Evolutionary conservation across 2,888 invertebrate species (phyloP), one percentile per base, ranked within the genome.

Genomic region (Meta bourneti): DNA sequence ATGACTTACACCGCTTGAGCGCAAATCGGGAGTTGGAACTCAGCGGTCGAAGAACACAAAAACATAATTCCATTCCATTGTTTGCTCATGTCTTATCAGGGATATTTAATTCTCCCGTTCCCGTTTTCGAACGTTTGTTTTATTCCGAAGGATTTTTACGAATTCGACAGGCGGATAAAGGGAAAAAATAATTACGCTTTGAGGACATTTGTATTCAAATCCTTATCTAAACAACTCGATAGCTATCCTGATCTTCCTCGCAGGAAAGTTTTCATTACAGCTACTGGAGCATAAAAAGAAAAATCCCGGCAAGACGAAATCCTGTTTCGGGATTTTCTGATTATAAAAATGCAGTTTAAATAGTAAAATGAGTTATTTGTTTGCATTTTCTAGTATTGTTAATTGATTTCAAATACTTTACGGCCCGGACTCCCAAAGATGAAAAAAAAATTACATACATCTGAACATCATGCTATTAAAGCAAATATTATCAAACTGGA

Each of bases 61-160:
- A 84, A 54, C 20, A 48, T 75, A 74, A 54, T 75, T 84, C 61
- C 84, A 75, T 75, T 84, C 54, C 84, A 54, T 61, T 84, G 84
- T 75, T 84, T 84, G 52, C 75, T 61, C 11, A 13, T n/a, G 79
- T 16, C 79, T 79, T 69, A 79, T 61, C 20, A 20, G 61, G 34
- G 79, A 61, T 79, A 79, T 79, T 54, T 61, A 61, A 61, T 61
- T 52, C 52, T 72, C 49, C 79, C 19, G 20, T 78, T 78, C 52
- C 19, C 80, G 20, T 49, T n/a, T 71, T 16, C 13, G 6, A 20
- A 7, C 72, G 20, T 82, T 82, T 82, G 82, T 82, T 82, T 82
- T 71, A 71, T 61, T 61, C 61, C 20, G 20, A 51, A 6, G 69
- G 51, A 82, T 82, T 20, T 51, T 52, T 72, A 20, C 20, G 20